Base-by-base conservation (phyloP, 2,113 vertebrate species). In the Anthoscopus minutus region DNA sequence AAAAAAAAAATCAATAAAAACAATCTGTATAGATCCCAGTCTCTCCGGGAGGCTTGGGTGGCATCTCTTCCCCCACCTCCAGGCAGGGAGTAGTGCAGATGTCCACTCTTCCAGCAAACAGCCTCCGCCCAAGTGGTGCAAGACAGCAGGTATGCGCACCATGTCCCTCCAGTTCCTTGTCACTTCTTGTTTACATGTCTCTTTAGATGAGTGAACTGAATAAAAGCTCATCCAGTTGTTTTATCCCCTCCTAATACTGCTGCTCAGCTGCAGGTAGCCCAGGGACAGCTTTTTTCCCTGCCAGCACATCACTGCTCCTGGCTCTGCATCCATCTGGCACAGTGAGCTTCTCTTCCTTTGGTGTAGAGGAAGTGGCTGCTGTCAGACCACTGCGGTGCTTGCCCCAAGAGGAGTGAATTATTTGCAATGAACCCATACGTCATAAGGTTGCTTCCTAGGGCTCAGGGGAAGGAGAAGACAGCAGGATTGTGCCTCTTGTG, bases 141-240 rank as follows among this genome's bases (percentile, higher is more conserved):
- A 13, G 16, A 85, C 82, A 80, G 6, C 3, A 31, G 88, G 70
- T 90, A 92, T 81, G 95, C 3, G 7, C 8, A 3, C 93, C 81
- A 50, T 18, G 0, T 97, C 93, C 94, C 81, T 89, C 89, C 65
- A 56, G 65, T 97, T 97, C 79, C 94, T 96, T 97, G 96, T 97
- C 92, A 60, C 74, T 96, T 96, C 93, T 83, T 96, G 98, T 98
- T 98, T 98, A 98, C 97, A 96, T 37, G 19, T 96, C 62, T 95
- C 53, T 97, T 92, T 93, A 93, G 94, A 91, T 94, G 86, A 95
- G 85, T 90, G 95, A 97, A 97, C 95, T 97, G 94, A 97, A 97
- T 97, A 97, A 98, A 98, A 94, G 79, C 94, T 4, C 51, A 91
- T 97, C 89, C 93, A 90, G 92, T 97, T 95, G 93, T 92, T 97